These are phyloP conservation scores for Drosophila aldrichi DNA, from an alignment of 2,888 invertebrate genomes.

Conservation along the genomic window DNA sequence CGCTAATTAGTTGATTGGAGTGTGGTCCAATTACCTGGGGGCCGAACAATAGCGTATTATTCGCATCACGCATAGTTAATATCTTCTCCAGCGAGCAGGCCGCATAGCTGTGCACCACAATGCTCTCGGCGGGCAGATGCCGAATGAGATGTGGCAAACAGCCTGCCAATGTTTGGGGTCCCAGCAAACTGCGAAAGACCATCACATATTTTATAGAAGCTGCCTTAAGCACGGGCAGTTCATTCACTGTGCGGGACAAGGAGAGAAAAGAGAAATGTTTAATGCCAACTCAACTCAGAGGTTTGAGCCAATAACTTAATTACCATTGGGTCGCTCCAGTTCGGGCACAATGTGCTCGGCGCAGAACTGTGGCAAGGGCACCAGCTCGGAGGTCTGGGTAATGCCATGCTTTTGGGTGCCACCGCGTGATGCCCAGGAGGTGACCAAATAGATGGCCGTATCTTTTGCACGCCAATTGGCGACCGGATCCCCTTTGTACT, in stretches of 20 bases:
- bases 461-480: slow-evolving; percentile 97
- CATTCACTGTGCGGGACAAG: slow-evolving; percentile 88
- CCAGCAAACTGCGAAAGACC: slow-evolving; percentile 96
- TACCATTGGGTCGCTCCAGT: slow-evolving; percentile 90
- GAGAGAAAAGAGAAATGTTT: background rate
- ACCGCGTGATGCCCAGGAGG: slow-evolving; percentile 96
- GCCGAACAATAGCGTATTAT: slow-evolving; percentile 87
- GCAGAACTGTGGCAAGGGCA: slow-evolving; percentile 95
- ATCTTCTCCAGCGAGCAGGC: slow-evolving; percentile 96
- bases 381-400: slow-evolving; percentile 95
- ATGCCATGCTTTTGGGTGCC: slow-evolving; percentile 95
- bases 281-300: background rate
- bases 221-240: slow-evolving; percentile 96
- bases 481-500: slow-evolving; percentile 91
- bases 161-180: slow-evolving; percentile 90
- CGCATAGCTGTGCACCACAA: slow-evolving; percentile 97
- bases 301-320: slow-evolving; percentile 28
- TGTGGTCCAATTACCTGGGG: slow-evolving; percentile 89
- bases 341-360: slow-evolving; percentile 94
- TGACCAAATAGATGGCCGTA: slow-evolving; percentile 97
- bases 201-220: slow-evolving; percentile 98
- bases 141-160: slow-evolving; percentile 92
- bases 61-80: slow-evolving; percentile 89
- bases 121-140: slow-evolving; percentile 91
- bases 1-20: slow-evolving; percentile 89